Base-by-base conservation (phyloP, 2,797 vertebrate species). In the Acestrorhynchus altus region DNA sequence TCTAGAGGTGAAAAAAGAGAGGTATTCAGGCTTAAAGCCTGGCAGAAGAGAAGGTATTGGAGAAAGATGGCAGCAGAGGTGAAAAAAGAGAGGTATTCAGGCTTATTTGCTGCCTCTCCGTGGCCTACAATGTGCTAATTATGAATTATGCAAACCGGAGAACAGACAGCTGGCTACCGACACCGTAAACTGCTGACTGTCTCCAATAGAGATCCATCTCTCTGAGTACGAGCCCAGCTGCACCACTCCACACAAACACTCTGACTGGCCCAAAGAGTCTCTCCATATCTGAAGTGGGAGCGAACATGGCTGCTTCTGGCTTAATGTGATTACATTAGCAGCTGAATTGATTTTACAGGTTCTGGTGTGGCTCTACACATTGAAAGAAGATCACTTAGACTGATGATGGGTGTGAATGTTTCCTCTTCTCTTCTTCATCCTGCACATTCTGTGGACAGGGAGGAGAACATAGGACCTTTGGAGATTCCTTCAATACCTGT, bases 141-240 rank as follows among this genome's bases (percentile, higher is more conserved):
- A 28, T 78, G 59, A 78, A 31, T 56, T 31, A 71, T 72, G 60
- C 39, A 64, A 22, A 56, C 49, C 51, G 31, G n/a, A 49, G 35
- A 63, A 56, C 39, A 61, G 67, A 47, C 68, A 72, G 47, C 51
- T 46, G 24, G 28, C 52, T 68, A 2, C 7, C 0, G 8, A n/a
- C 42, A 28, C 15, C 46, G n/a, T 51, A 77, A 60, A 69, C 10
- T 64, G 57, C 51, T 66, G 49, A 67, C 24, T 20, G 24, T 74
- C 47, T 51, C 20, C 52, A 31, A 74, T 51, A 20, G 20, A 64
- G 26, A 24, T 39, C 59, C 31, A 52, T 39, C 28, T 54, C 51
- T 56, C 22, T 54, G 22, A 54, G 35, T 52, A 65, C 47, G 42
- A n/a, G 26, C 47, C 51, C 61, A 65, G 63, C 61, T 65, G 44